phyloP scores from a whole-genome alignment of 2,888 invertebrate genomes.

The Lycia hirtaria region DNA sequence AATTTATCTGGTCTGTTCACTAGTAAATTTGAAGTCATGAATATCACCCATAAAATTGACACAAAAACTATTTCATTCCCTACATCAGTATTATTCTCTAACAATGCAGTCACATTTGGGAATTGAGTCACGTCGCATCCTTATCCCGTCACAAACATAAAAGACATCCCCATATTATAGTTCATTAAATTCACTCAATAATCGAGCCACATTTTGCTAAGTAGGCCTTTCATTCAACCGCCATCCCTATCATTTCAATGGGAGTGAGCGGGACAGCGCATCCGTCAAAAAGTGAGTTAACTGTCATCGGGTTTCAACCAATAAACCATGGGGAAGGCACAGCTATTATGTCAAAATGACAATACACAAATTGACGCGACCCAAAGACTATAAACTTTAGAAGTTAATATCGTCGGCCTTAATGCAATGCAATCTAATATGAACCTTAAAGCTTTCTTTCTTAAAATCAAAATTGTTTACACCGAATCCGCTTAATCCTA shows the following conservation, averaged over 20 bases:
- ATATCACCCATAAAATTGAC: not conserved
- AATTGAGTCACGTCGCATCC: conserved; percentile 63
- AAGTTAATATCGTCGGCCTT: conserved; percentile 69
- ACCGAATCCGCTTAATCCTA: not conserved
- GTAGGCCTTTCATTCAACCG: conserved; percentile 68
- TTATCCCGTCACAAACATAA: conserved; percentile 60
- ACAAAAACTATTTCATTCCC: conserved; percentile 25
- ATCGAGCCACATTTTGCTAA: conserved; percentile 72
- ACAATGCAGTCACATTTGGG: conserved; percentile 63
- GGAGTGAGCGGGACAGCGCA: conserved; percentile 46
- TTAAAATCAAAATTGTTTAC: conserved; percentile 26
- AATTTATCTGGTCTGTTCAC: no score
- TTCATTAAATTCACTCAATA: conserved; percentile 78
- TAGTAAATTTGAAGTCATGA: no score
- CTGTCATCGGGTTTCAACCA: conserved; percentile 81
- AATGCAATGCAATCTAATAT: conserved; percentile 28
- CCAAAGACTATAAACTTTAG: conserved; percentile 80
- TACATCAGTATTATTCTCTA: conserved; percentile 42
- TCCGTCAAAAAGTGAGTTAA: conserved; percentile 72
- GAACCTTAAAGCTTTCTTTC: not conserved
- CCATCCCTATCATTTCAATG: conserved; percentile 46
- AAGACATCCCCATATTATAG: conserved; percentile 71
- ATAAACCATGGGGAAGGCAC: conserved; percentile 79
- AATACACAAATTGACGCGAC: conserved; percentile 84
- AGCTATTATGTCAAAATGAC: conserved; percentile 83